These are phyloP conservation scores for Polydrusus cervinus DNA, from an alignment of 2,888 invertebrate species.

Conservation along the genomic window DNA sequence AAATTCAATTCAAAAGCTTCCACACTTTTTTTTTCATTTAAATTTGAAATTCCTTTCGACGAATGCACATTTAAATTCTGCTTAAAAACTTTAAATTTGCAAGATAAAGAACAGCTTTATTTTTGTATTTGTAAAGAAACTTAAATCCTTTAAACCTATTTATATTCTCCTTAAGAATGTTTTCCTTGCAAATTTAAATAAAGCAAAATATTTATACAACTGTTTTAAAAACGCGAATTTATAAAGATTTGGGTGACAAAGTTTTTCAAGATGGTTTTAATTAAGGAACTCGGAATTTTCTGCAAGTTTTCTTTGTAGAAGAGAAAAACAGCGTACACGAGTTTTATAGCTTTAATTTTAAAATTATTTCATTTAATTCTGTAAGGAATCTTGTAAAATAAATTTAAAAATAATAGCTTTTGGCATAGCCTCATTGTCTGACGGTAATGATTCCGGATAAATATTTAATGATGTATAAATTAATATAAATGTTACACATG, in stretches of 20 bases:
- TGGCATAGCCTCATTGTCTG: too few relatives aligned
- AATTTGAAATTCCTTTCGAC: not conserved
- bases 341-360: too few relatives aligned
- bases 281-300: not conserved
- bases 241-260: conserved; percentile 11
- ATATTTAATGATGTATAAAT: too few relatives aligned
- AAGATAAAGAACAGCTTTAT: conserved; percentile 4
- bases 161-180: conserved; percentile 6
- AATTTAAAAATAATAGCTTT: too few relatives aligned
- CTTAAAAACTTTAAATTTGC: conserved; percentile 1
- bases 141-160: conserved; percentile 9
- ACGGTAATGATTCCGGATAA: too few relatives aligned
- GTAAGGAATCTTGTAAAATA: too few relatives aligned
- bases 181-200: conserved; percentile 16
- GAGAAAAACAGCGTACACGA: too few relatives aligned
- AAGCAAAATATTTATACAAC: conserved; percentile 6
- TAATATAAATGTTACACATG: too few relatives aligned
- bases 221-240: conserved; percentile 4
- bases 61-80: not conserved
- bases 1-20: too few relatives aligned
- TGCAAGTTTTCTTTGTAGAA: too few relatives aligned
- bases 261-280: not conserved
- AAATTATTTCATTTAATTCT: too few relatives aligned
- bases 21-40: too few relatives aligned
- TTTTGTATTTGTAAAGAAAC: conserved; percentile 2